Conservation (phyloP, 1,140 invertebrate genomes). For the Sitobion miscanthi region DNA sequence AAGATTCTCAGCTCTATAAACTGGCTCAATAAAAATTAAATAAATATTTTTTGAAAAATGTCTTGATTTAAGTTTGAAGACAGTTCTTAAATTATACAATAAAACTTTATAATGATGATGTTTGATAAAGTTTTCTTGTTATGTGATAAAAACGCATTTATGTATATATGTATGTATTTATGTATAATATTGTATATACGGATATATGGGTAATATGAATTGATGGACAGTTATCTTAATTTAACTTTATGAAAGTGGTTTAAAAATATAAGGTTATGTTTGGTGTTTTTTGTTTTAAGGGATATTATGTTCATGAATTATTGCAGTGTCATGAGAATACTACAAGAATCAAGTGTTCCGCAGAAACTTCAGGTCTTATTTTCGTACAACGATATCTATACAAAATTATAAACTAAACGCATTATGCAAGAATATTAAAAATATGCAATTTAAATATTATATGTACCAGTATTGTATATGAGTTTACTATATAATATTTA, state of each 20-base stretch:
- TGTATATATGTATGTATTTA: background rate
- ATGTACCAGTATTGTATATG: background rate
- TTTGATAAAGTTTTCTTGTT: slow-evolving; percentile 11
- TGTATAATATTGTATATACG: too few species aligned
- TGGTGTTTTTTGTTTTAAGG: background rate
- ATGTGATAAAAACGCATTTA: background rate
- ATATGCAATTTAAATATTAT: background rate
- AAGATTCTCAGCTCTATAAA: too few species aligned
- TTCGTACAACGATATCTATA: background rate
- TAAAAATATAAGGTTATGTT: background rate
- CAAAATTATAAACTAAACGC: background rate
- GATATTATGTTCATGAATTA: background rate
- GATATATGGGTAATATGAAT: background rate
- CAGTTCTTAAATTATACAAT: background rate
- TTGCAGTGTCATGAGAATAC: background rate
- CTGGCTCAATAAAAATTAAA: background rate
- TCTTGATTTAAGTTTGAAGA: background rate
- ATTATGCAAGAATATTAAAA: background rate
- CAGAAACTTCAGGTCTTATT: background rate
- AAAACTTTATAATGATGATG: background rate
- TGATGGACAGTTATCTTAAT: background rate
- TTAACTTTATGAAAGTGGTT: background rate
- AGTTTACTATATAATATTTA: background rate
- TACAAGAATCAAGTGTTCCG: background rate
- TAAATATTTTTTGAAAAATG: background rate